Base-by-base conservation (phyloP, 2,888 invertebrate genomes). In the Alsophila aescularia region DNA sequence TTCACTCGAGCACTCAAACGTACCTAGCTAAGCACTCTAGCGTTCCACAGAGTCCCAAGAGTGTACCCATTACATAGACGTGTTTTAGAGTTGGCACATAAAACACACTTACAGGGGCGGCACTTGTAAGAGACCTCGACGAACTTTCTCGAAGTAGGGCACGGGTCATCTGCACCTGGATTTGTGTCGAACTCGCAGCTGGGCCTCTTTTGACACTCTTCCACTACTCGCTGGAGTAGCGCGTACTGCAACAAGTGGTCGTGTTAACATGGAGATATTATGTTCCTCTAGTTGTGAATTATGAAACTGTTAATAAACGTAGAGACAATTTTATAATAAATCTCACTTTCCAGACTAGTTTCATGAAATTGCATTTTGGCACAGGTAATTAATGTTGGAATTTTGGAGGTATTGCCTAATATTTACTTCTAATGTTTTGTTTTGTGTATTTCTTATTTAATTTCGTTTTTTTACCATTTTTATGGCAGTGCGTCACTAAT, bases 121-220 rank as follows among this genome's bases (percentile, higher is more conserved):
- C 99, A 99, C 91, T 98, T 98, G 92, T 97, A 99, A 59, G 96
- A 96, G 62, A 98, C 97, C 91, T 98, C 97, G 62, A 98, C 96
- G 90, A 97, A 98, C 90, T 98, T 98, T 66, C 95, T 93, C 57
- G 96, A 94, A 39, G 94, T 94, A 10, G 98, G 98, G 85, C 98
- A 99, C 0, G 98, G 98, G 89, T 98, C 98, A 45, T 94, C 94
- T 16, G 95, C 94, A 71, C 96, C 96, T 42, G 96, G 95, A 79
- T 94, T 94, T n/a, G 97, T 97, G 81, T 95, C 95, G 85, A 99
- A 96, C 80, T 95, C 95, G 92, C 99, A 99, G 73, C 95, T 95
- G 29, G 96, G 93, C 85, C 97, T 96, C 93, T 98, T 98, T 89
- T 98, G 97, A 87, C 99, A 99, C 39, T 96, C 95, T 79, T 97